Evolutionary conservation across 2,888 invertebrate genomes (phyloP), one percentile per base, ranked within the genome.

Genomic region (Andrena hattorfiana): DNA sequence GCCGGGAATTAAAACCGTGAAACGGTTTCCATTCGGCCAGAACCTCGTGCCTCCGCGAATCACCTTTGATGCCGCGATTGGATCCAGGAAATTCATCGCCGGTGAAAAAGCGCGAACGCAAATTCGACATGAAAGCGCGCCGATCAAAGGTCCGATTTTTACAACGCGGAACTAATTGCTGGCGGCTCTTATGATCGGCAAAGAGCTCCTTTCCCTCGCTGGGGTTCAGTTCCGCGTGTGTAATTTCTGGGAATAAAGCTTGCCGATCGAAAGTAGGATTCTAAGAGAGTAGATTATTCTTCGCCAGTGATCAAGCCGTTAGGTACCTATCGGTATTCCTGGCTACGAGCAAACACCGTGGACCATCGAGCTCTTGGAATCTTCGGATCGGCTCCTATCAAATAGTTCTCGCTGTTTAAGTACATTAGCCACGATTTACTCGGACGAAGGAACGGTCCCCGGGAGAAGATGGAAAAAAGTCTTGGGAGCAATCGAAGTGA

Each of bases 51-150:
- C 42, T 8, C 5, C 48, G 35, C 30, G 48, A 49, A 48, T 66
- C 59, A 35, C 56, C 77, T 77, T 73, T 66, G 77, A 73, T 48
- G 59, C 32, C 32, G 67, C 28, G 35, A 66, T 20, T 23, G 35
- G 51, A 42, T 35, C 16, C 60, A n/a, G 13, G 20, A n/a, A 26
- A 42, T 42, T 54, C 28, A 28, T 20, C 32, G 8, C 35, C 16
- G 49, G n/a, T 35, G 49, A 30, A 71, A 62, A 56, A 30, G 20
- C 60, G n/a, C 32, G 48, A 13, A 20, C 26, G 23, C 51, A 75
- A 75, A 62, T 69, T 2, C 8, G 2, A 20, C 20, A 54, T 4
- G 69, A 32, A 28, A n/a, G 42, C 4, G 10, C 16, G 20, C 3
- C 20, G 42, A 66, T 66, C 66, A 56, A 30, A 32, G 23, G 16